Base-by-base conservation (phyloP, 2,888 invertebrate species). In the Stenotaenia linearis region DNA sequence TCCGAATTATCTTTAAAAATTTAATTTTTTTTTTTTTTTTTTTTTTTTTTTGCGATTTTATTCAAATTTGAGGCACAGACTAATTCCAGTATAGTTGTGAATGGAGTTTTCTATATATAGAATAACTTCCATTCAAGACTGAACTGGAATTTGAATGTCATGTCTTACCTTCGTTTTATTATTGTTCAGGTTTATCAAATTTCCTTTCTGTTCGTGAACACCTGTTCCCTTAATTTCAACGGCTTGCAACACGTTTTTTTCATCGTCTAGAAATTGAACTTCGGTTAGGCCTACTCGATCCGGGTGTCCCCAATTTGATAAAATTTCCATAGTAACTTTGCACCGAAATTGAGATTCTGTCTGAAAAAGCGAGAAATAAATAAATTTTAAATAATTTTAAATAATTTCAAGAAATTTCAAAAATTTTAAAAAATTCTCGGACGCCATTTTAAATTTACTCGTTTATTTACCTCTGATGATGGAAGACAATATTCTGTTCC, bases 271-370 rank as follows among this genome's bases (percentile, higher is more conserved):
- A 45, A 77, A 77, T 23, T 77, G 77, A 45, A 77, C 28, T 45
- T 77, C 77, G 23, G 77, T 77, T 12, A 77, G 28, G 12, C 77
- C 77, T 1, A 77, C 40, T 25, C 50, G 40, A 28, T 4, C 7
- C 0, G 77, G 77, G 40, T 77, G 40, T 15, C 77, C 77, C 77
- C 77, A 77, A 28, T 77, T 77, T n/a, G 77, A 77, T 35, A 5
- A 0, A 45, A 77, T 77, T 40, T 77, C 77, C 15, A 77, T 15
- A 21, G 21, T 23, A 28, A 77, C 77, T 23, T 10, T 75, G 15
- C 30, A 30, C 18, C 0, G 4, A 35, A 7, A 1, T 9, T 10
- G 10, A 21, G 35, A 35, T 32, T 28, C 32, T 12, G 15, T 74
- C 37, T 75, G 35, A 12, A 37, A 69, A 23, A n/a, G n/a, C n/a